Percentiles rank a stretch among this genome's conserved stretches.
Conservation (phyloP, 2,797 vertebrate species). For the Cyclura pinguis region DNA sequence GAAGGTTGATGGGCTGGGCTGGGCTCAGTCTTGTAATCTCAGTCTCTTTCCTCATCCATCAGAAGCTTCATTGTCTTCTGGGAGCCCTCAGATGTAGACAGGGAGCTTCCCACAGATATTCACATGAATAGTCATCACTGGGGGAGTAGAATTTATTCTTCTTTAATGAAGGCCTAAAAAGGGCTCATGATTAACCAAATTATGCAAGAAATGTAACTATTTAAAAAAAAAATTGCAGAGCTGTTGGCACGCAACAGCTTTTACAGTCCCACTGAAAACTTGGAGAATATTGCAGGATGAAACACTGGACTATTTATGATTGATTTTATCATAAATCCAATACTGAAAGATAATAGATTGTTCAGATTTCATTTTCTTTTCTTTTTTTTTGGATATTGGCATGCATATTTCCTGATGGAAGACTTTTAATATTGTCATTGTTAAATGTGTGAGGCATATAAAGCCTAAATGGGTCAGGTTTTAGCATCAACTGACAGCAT, state of each 20-base stretch:
- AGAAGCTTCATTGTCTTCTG: not conserved
- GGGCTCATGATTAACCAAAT: not conserved
- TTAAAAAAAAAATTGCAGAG: not conserved
- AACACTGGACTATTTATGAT: not conserved
- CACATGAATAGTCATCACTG: not conserved
- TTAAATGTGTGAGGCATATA: not conserved
- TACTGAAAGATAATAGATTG: not conserved
- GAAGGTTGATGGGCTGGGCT: no score
- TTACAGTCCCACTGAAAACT: not conserved
- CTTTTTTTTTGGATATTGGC: not conserved
- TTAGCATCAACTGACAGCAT: not conserved
- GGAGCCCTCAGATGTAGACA: not conserved
- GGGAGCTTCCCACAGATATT: not conserved
- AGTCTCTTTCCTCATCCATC: not conserved
- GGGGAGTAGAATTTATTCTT: not conserved
- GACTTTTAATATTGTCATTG: not conserved
- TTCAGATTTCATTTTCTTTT: not conserved
- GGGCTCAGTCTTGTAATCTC: no score
- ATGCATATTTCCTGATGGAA: not conserved
- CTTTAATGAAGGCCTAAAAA: not conserved
- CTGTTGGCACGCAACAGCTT: not conserved
- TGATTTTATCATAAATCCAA: not conserved
- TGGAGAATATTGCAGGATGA: not conserved
- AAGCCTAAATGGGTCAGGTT: not conserved
- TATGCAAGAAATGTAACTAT: slow-evolving; percentile 1